These are phyloP conservation scores for Pangasianodon gigas DNA, from an alignment of 2,113 vertebrate species.

Conservation along the genomic window DNA sequence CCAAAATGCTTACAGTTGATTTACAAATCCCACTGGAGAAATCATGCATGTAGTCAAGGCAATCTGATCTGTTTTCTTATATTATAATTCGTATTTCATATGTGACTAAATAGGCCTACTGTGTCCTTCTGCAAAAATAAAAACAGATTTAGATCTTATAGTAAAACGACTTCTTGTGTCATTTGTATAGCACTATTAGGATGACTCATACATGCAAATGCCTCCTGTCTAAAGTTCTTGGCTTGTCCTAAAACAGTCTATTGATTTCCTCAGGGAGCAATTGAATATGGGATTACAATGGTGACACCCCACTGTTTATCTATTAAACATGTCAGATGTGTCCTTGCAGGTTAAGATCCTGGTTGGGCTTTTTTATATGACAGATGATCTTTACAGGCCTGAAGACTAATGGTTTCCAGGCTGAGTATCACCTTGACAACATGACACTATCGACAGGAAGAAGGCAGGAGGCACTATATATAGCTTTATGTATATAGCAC, in stretches of 20 bases:
- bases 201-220: neutral
- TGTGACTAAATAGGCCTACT: neutral
- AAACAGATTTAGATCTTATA: neutral
- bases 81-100: neutral
- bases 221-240: neutral
- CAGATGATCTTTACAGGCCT: neutral
- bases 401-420: neutral
- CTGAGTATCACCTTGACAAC: no score
- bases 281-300: neutral
- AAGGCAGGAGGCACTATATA: no score
- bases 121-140: neutral
- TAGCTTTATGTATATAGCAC: no score
- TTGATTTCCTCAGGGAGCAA: neutral
- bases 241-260: neutral
- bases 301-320: neutral
- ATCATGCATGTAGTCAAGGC: neutral
- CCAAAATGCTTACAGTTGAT: neutral
- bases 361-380: neutral
- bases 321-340: neutral
- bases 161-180: neutral
- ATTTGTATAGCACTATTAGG: neutral
- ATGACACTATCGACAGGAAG: no score
- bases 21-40: neutral
- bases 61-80: neutral
- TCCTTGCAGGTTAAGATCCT: neutral